Percentiles rank a stretch among this genome's conserved stretches.
phyloP scores from a whole-genome alignment of 2,113 vertebrate genomes.

The Mesoclemmys tuberculata region DNA sequence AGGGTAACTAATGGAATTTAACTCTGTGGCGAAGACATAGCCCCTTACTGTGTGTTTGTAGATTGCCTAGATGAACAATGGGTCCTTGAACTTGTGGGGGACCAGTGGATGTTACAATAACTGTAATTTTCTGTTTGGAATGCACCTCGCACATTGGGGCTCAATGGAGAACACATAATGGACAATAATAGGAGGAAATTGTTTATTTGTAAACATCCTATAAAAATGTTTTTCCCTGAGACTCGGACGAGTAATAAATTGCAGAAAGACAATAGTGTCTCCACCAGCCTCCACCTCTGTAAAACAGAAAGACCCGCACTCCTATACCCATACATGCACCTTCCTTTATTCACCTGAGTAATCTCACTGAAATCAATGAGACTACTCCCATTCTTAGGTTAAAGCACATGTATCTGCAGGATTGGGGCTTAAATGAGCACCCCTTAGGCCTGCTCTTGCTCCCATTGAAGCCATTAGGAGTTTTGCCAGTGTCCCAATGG shows the following conservation, averaged over 20 bases:
- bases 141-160: conserved; percentile 48
- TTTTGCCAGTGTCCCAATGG: background rate
- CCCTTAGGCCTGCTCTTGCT: background rate
- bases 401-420: background rate
- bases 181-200: conserved; percentile 35
- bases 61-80: conserved; percentile 38
- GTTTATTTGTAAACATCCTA: conserved; percentile 12
- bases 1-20: conserved; percentile 21
- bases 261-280: background rate
- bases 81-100: conserved; percentile 5
- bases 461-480: background rate
- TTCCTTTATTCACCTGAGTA: background rate
- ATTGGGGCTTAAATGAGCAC: background rate
- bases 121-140: conserved; percentile 63
- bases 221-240: conserved; percentile 61
- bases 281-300: background rate
- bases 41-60: background rate
- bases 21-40: background rate
- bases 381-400: background rate
- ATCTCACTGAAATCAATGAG: background rate
- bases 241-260: conserved; percentile 46
- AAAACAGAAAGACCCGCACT: background rate
- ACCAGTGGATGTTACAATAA: conserved; percentile 38
- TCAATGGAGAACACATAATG: conserved; percentile 49
- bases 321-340: fast-evolving